Evolutionary conservation across 2,797 vertebrate genomes (phyloP).

Genomic region (Syndactyla subalaris): DNA sequence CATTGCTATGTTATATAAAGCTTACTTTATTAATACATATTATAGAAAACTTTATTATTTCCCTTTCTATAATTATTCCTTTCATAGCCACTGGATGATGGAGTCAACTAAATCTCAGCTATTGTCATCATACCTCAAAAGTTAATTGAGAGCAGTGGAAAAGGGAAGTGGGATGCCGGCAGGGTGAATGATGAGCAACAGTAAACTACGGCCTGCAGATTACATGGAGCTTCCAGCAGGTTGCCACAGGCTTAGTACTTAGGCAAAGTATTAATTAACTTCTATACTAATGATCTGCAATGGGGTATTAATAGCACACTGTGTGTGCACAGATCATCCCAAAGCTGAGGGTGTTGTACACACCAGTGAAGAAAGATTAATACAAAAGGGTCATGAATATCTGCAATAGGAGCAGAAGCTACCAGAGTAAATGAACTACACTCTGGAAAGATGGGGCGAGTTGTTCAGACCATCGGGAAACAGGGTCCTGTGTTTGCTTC

Average conservation of each 20-base stretch:
- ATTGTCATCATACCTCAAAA: not conserved
- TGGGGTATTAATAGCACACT: not conserved
- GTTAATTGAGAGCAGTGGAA: not conserved
- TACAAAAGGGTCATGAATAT: not conserved
- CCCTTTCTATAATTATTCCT: not conserved
- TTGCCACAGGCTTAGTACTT: slow-evolving; percentile 18
- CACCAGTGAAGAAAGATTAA: not conserved
- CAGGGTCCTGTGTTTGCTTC: not conserved
- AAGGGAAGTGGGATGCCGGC: not conserved
- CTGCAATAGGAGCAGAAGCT: not conserved
- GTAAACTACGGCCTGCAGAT: not conserved
- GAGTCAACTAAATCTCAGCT: not conserved
- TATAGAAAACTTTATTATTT: not conserved
- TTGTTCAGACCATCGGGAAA: not conserved
- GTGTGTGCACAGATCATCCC: not conserved
- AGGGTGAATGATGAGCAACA: not conserved
- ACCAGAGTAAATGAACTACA: not conserved
- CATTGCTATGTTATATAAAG: not conserved
- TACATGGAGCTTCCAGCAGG: slow-evolving; percentile 14
- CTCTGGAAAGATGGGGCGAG: not conserved
- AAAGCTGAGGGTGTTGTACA: not conserved
- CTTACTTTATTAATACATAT: not conserved
- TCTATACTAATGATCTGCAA: slow-evolving; percentile 7
- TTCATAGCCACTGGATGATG: not conserved
- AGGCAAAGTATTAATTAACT: slow-evolving; percentile 47